phyloP scores from a whole-genome alignment of 2,113 vertebrate genomes.

The Girardinichthys multiradiatus region DNA sequence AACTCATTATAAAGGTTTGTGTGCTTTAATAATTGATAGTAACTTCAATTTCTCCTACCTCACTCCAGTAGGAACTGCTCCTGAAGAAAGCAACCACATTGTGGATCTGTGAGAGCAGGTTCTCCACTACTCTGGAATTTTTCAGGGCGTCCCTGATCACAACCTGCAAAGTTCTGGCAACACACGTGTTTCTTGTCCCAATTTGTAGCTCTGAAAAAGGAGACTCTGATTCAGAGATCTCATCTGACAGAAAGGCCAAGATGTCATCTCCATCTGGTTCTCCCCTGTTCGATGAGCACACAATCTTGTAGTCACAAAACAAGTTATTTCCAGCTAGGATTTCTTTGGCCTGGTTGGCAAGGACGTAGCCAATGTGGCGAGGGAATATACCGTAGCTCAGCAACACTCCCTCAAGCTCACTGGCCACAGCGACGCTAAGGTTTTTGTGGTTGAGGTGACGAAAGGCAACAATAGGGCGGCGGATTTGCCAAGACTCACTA shows the following conservation, averaged over 20 bases:
- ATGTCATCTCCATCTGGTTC: conserved; percentile 76
- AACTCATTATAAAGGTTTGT: background rate
- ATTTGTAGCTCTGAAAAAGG: conserved; percentile 71
- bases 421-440: conserved; percentile 44
- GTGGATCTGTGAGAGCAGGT: conserved; percentile 74
- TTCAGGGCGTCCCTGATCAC: conserved; percentile 80
- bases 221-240: conserved; percentile 39
- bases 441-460: conserved; percentile 70
- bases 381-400: conserved; percentile 81
- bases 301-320: conserved; percentile 80
- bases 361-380: conserved; percentile 74
- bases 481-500: conserved; percentile 74
- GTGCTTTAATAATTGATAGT: background rate
- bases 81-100: conserved; percentile 80
- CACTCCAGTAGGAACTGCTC: conserved; percentile 76
- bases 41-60: conserved; percentile 53
- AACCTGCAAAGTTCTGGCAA: conserved; percentile 64
- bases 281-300: conserved; percentile 66
- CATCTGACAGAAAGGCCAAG: conserved; percentile 69
- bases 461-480: conserved; percentile 76
- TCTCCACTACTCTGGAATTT: conserved; percentile 77
- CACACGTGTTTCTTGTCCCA: conserved; percentile 66
- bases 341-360: conserved; percentile 76
- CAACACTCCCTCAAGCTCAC: conserved; percentile 77
- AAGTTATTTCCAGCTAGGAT: conserved; percentile 65